Percentiles rank a stretch among this genome's conserved stretches.
Evolutionary conservation across 2,888 invertebrate species (phyloP).

Genomic region (Azorinus chamasolen): DNA sequence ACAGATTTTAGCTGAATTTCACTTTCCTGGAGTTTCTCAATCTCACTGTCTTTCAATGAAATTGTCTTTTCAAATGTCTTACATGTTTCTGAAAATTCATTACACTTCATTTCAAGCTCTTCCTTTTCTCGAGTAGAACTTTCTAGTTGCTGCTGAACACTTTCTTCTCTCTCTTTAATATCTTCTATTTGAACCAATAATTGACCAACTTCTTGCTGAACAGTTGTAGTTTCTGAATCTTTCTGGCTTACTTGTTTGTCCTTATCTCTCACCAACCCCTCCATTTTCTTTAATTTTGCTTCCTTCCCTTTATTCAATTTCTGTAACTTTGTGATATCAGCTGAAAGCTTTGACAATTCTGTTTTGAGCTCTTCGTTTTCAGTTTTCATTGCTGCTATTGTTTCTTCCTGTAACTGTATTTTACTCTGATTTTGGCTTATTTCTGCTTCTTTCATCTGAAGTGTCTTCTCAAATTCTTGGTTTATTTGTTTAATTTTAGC

Average conservation of each 20-base stretch:
- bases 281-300: conserved; percentile 70
- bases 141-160: conserved; percentile 35
- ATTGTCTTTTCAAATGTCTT: conserved; percentile 47
- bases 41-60: conserved; percentile 53
- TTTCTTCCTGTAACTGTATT: conserved; percentile 39
- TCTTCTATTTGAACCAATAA: conserved; percentile 30
- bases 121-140: conserved; percentile 25
- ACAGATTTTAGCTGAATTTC: conserved; percentile 40
- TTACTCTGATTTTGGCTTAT: conserved; percentile 41
- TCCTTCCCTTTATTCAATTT: conserved; percentile 74
- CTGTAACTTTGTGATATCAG: conserved; percentile 65
- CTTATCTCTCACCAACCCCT: conserved; percentile 60
- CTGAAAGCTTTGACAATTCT: conserved; percentile 56
- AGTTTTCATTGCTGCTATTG: conserved; percentile 19
- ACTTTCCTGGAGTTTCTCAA: conserved; percentile 45
- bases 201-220: conserved; percentile 49
- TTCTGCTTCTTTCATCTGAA: conserved; percentile 75
- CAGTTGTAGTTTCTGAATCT: conserved; percentile 51
- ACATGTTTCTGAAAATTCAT: conserved; percentile 24
- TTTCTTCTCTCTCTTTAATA: conserved; percentile 47
- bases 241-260: conserved; percentile 50
- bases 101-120: conserved; percentile 32
- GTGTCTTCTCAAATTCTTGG: conserved; percentile 52
- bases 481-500: conserved; percentile 52
- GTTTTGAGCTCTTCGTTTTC: conserved; percentile 23